Evolutionary conservation across 1,140 invertebrate species (phyloP).

Genomic region (Cotesia glomerata): DNA sequence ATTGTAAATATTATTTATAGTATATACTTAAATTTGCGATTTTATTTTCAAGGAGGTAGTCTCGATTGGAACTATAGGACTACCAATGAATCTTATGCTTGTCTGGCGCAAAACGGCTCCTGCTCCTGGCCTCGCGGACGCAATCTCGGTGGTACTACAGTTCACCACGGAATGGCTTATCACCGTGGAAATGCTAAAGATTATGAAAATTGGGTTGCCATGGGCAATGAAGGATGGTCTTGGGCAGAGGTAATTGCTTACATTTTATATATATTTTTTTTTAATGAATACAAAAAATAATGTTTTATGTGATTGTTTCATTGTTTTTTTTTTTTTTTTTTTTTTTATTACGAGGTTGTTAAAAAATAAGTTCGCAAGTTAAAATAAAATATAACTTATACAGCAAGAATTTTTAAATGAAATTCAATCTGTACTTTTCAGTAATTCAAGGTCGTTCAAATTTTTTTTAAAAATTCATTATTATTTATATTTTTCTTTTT

Average conservation of each 20-base stretch:
- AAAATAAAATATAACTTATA: too few relatives aligned
- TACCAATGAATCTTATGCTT: slow-evolving; percentile 80
- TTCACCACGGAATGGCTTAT: slow-evolving; percentile 74
- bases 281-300: not conserved
- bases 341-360: too few relatives aligned
- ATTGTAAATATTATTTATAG: not conserved
- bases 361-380: too few relatives aligned
- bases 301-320: not conserved
- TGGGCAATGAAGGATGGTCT: slow-evolving; percentile 68
- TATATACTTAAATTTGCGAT: not conserved
- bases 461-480: too few relatives aligned
- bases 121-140: slow-evolving; percentile 59
- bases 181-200: slow-evolving; percentile 69
- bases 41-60: slow-evolving; percentile 70
- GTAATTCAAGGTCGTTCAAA: too few relatives aligned
- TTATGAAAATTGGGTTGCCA: slow-evolving; percentile 66
- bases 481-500: too few relatives aligned
- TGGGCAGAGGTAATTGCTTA: slow-evolving; percentile 61
- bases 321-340: too few relatives aligned
- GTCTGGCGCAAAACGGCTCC: slow-evolving; percentile 67
- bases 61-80: slow-evolving; percentile 92
- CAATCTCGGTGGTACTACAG: slow-evolving; percentile 66
- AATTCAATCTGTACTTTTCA: too few relatives aligned
- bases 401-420: too few relatives aligned
- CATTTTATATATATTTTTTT: not conserved